These are phyloP conservation scores for Geococcyx californianus DNA, from an alignment of 2,113 vertebrate genomes.

Conservation along the genomic window DNA sequence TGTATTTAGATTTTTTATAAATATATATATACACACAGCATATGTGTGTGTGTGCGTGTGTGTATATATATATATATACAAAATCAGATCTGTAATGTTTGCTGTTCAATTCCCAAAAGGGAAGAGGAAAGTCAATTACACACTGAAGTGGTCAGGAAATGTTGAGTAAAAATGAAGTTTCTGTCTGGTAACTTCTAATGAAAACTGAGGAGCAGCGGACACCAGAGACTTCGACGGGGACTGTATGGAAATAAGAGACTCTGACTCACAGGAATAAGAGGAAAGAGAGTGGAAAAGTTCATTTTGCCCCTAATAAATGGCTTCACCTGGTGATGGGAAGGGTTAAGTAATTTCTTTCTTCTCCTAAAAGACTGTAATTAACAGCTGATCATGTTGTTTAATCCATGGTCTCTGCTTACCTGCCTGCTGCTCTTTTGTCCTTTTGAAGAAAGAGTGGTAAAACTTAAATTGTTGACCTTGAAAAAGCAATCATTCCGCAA, in stretches of 20 bases:
- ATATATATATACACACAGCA: no score
- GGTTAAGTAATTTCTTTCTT: background rate
- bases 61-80: background rate
- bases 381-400: slow-evolving; percentile 33
- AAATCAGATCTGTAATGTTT: background rate
- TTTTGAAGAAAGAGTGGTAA: slow-evolving; percentile 44
- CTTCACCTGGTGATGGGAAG: background rate
- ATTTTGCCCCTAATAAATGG: background rate
- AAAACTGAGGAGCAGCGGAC: background rate
- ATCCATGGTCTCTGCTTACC: slow-evolving; percentile 56
- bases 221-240: no score
- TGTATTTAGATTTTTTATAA: background rate
- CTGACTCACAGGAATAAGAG: background rate
- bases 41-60: no score
- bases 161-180: slow-evolving; percentile 11
- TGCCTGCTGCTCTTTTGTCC: slow-evolving; percentile 25
- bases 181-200: background rate
- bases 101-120: background rate
- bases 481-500: slow-evolving; percentile 45
- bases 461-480: slow-evolving; percentile 55
- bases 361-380: slow-evolving; percentile 38
- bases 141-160: background rate
- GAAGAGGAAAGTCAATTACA: background rate
- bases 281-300: background rate
- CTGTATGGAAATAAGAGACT: background rate